Percentiles rank a stretch among this genome's conserved stretches.
Evolutionary conservation across 1,140 invertebrate genomes (phyloP).

Genomic region (Protaetia brevitarsis): DNA sequence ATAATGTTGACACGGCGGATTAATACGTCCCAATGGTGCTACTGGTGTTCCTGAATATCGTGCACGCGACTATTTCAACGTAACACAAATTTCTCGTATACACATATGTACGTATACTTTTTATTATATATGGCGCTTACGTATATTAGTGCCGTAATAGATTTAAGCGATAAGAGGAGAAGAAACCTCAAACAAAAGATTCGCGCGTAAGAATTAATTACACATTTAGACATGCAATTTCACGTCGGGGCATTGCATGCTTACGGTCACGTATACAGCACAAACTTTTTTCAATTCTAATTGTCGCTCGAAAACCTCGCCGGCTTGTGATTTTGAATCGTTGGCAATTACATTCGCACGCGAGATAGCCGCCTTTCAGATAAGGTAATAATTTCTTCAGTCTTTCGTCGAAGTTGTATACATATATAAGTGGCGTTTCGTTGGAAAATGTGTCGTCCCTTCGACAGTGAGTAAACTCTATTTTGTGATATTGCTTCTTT

Average conservation of each 20-base stretch:
- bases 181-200: background rate
- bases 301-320: constrained; percentile 20
- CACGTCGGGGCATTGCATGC: constrained; percentile 12
- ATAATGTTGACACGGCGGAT: no score
- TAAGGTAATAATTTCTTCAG: constrained; percentile 21
- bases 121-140: no score
- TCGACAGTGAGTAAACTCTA: background rate
- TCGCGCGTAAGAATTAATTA: background rate
- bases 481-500: background rate
- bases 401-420: background rate
- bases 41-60: no score
- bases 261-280: constrained; percentile 21
- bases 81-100: no score
- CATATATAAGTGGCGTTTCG: background rate
- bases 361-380: constrained; percentile 2
- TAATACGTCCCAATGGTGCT: no score
- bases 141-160: no score
- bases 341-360: constrained; percentile 10
- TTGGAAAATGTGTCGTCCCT: background rate
- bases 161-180: background rate
- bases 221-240: constrained; percentile 17
- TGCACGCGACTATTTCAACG: no score
- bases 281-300: constrained; percentile 22
- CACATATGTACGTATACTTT: no score
- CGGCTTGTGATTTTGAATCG: constrained; percentile 14